These are phyloP conservation scores for Cheilosia grossa DNA, from an alignment of 2,888 invertebrate genomes.

Conservation along the genomic window DNA sequence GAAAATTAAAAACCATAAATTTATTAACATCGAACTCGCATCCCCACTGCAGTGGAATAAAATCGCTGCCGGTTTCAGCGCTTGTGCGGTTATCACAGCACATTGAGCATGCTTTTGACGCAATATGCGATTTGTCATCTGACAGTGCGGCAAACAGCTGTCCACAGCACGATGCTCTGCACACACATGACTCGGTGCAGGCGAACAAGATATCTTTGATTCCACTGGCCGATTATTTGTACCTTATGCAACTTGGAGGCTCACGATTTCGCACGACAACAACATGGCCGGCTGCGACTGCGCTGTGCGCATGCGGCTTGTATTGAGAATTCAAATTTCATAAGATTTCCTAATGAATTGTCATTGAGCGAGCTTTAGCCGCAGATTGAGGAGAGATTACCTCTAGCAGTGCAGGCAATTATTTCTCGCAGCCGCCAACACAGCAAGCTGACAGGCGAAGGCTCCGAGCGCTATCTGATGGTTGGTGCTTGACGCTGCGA, in stretches of 20 bases:
- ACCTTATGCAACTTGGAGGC: conserved; percentile 46
- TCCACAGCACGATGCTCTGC: conserved; percentile 31
- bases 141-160: conserved; percentile 39
- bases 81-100: conserved; percentile 22
- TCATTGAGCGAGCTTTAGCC: conserved; percentile 43
- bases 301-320: conserved; percentile 37
- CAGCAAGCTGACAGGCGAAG: conserved; percentile 11
- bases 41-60: not conserved
- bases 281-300: not conserved
- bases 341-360: conserved; percentile 60
- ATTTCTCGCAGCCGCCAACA: conserved; percentile 4
- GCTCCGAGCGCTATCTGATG: conserved; percentile 49
- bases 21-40: conserved; percentile 17
- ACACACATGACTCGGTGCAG: conserved; percentile 26
- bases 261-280: conserved; percentile 59
- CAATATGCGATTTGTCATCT: conserved; percentile 54
- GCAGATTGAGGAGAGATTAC: conserved; percentile 46
- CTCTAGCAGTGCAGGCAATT: conserved; percentile 33
- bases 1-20: conserved; percentile 47
- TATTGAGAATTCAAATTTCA: conserved; percentile 43
- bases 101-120: conserved; percentile 42
- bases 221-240: conserved; percentile 50
- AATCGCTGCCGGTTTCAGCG: not conserved
- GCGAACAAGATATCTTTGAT: conserved; percentile 40
- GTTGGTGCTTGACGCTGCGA: conserved; percentile 46